Evolutionary conservation across 2,113 vertebrate genomes (phyloP), one percentile per base, ranked within the genome.

Genomic region (Riparia riparia): DNA sequence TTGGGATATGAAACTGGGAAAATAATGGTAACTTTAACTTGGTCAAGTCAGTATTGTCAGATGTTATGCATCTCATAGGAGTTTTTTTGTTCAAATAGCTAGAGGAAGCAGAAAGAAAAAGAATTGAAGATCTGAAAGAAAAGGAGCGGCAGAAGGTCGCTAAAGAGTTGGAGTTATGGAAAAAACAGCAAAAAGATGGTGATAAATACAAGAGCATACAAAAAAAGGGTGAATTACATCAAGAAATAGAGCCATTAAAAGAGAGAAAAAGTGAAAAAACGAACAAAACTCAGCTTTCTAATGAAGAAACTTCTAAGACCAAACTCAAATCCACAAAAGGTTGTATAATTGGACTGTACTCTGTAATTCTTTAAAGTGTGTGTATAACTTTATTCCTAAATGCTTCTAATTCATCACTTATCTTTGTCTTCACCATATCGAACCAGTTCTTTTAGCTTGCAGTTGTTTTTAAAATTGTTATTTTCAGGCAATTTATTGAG

Each of bases 91-190:
- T 95, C 73, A 93, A 95, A 95, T 90, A 99, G 99, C 98, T 99
- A n/a, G 99, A 99, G 96, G 97, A 98, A 83, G 97, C 98, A 65
- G 98, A 99, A 94, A 98, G 98, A 94, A 98, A 97, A 74, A 97
- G 93, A 83, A 99, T 99, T 95, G 98, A 99, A 97, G 96, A 97
- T 90, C 94, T 98, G 66, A 99, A 99, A 96, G 98, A 99, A 42
- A 95, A 96, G 22, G 99, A 99, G 81, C 93, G 98, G 42, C 93
- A 95, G 86, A 98, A 97, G 93, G 98, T 98, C 39, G 96, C 97
- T 29, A 73, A 97, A 49, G 99, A 99, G 88, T 89, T 99, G 95
- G 98, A 98, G 83, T 96, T 94, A 6, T 99, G 99, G 99, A 98
- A 98, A 92, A 96, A 97, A 28, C 90, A 95, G 57, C 97, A 98